Conservation (phyloP, 2,888 invertebrate genomes). For the Noctua pronuba region DNA sequence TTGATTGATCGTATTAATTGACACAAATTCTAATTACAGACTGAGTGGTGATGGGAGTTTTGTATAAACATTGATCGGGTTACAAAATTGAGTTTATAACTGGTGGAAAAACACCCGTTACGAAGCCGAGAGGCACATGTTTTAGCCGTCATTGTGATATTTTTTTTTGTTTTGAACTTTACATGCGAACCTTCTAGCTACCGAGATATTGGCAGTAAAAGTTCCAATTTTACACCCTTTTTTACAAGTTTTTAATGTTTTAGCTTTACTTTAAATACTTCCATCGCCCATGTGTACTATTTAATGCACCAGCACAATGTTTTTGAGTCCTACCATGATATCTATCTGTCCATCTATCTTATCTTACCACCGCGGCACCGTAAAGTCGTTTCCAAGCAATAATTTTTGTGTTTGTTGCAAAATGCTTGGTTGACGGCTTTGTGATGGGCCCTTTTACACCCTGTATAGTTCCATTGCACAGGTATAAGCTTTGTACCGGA, state of each 20-base stretch:
- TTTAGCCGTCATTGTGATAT: neutral
- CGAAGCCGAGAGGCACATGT: neutral
- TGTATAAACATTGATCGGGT: constrained; percentile 39
- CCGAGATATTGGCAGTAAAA: neutral
- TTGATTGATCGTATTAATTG: constrained; percentile 64
- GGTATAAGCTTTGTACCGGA: neutral
- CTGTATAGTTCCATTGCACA: neutral
- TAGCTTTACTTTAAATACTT: neutral
- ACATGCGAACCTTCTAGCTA: neutral
- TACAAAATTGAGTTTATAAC: constrained; percentile 5
- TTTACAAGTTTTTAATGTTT: neutral
- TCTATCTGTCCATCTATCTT: no score
- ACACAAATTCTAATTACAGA: constrained; percentile 45
- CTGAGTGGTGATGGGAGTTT: constrained; percentile 31
- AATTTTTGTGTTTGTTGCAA: neutral
- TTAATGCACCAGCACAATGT: neutral
- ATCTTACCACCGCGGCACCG: no score
- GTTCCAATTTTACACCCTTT: neutral
- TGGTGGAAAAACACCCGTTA: neutral
- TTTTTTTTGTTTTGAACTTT: neutral
- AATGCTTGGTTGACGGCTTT: neutral
- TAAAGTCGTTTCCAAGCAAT: neutral
- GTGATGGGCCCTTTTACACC: neutral
- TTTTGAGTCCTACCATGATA: neutral
- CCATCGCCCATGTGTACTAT: neutral